Percentiles rank a stretch among this genome's conserved stretches.
phyloP scores from a whole-genome alignment of 1,140 invertebrate genomes.

The Megathymus violae region DNA sequence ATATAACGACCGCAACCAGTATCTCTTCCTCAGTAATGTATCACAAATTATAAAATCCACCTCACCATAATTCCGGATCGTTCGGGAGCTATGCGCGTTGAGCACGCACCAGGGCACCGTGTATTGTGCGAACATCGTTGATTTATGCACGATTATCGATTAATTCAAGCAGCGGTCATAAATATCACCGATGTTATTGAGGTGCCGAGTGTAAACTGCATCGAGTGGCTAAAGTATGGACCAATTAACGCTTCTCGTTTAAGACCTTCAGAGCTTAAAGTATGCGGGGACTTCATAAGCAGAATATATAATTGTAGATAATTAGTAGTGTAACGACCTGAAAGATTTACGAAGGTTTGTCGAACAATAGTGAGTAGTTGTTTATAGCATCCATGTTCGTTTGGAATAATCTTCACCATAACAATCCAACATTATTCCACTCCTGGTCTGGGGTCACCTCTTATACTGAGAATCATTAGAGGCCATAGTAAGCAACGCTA shows the following conservation, averaged over 20 bases:
- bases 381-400: too few species aligned
- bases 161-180: constrained; percentile 82
- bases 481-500: too few species aligned
- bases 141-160: constrained; percentile 82
- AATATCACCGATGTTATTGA: constrained; percentile 74
- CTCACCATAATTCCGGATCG: constrained; percentile 16
- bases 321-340: too few species aligned
- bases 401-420: too few species aligned
- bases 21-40: not conserved
- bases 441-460: too few species aligned
- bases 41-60: constrained; percentile 21
- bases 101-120: constrained; percentile 12
- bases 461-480: too few species aligned
- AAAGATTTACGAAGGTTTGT: too few species aligned
- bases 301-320: too few species aligned
- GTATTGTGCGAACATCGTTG: constrained; percentile 19
- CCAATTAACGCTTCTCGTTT: constrained; percentile 26
- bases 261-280: constrained; percentile 20
- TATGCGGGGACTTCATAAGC: not conserved
- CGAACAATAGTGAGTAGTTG: too few species aligned
- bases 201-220: constrained; percentile 46
- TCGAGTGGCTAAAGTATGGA: constrained; percentile 30
- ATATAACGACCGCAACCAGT: not conserved
- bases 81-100: constrained; percentile 22
- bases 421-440: too few species aligned